These are phyloP conservation scores for Sminthurinus aureus DNA, from an alignment of 2,888 invertebrate genomes.

Conservation along the genomic window DNA sequence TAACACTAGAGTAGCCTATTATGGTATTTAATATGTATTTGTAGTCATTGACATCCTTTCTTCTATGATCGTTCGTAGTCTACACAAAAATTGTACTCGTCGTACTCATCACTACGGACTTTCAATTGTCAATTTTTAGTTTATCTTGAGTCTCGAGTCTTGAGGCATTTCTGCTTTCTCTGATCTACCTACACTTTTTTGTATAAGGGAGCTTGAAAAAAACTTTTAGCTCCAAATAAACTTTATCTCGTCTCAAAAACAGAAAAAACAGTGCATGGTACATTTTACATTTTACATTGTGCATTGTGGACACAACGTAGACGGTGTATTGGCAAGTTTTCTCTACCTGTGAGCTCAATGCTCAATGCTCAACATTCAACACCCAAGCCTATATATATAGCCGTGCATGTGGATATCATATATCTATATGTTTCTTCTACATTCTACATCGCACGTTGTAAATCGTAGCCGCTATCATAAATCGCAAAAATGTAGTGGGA, in stretches of 20 bases:
- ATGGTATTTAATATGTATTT: background rate
- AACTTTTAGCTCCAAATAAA: background rate
- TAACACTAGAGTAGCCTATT: too few relatives aligned
- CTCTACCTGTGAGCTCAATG: background rate
- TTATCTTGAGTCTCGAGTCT: background rate
- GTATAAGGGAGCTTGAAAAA: background rate
- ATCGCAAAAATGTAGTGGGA: background rate
- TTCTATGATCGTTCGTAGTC: background rate
- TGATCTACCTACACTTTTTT: background rate
- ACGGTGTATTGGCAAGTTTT: background rate
- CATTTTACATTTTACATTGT: background rate
- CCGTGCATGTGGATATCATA: background rate
- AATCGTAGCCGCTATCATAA: conserved; percentile 3
- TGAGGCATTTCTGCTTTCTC: background rate
- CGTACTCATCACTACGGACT: background rate
- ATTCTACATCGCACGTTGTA: conserved; percentile 4
- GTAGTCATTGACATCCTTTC: background rate
- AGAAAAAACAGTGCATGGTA: background rate
- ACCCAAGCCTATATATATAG: background rate
- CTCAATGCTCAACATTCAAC: background rate
- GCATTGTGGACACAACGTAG: background rate
- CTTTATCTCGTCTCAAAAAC: background rate
- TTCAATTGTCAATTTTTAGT: too few relatives aligned
- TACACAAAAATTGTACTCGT: background rate
- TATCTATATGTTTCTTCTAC: too few relatives aligned